Percentiles rank a stretch among this genome's conserved stretches.
Conservation (phyloP, 2,797 vertebrate genomes). For the Muraenolepis orangiensis region DNA sequence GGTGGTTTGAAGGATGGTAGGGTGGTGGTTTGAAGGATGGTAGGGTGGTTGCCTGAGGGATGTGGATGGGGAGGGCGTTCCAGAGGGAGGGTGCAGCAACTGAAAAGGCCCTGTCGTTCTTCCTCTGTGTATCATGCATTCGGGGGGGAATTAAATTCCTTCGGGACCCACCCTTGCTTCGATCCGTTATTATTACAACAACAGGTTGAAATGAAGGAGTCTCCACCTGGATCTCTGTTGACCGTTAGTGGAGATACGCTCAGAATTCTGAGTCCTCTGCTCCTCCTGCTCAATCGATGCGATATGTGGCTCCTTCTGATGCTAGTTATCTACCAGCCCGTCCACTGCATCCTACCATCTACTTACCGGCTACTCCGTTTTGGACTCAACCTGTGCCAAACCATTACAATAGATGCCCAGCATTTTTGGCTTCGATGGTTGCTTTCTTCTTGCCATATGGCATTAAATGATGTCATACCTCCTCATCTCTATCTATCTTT, state of each 20-base stretch:
- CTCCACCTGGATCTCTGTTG: background rate
- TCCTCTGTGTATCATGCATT: background rate
- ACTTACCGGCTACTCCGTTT: background rate
- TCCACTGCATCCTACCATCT: background rate
- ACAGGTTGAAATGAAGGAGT: background rate
- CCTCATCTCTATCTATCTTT: background rate
- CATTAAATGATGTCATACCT: background rate
- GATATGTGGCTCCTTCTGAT: background rate
- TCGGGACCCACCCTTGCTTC: background rate
- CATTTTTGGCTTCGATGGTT: background rate
- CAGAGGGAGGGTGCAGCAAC: too few relatives aligned
- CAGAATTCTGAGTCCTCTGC: background rate
- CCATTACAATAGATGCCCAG: background rate
- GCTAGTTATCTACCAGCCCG: background rate
- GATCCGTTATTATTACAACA: background rate
- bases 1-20: too few relatives aligned
- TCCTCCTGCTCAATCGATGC: background rate
- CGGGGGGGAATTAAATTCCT: background rate
- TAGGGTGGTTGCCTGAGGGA: too few relatives aligned
- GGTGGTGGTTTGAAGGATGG: too few relatives aligned
- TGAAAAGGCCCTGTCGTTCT: too few relatives aligned
- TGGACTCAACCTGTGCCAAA: background rate
- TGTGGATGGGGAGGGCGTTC: too few relatives aligned
- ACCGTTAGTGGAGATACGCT: too few relatives aligned
- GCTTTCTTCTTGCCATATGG: background rate